A percentile compares a stretch with the other conserved stretches of the same genome.
These are phyloP conservation scores for Gandaritis pyraliata DNA, from an alignment of 2,888 invertebrate species.

Conservation along the genomic window DNA sequence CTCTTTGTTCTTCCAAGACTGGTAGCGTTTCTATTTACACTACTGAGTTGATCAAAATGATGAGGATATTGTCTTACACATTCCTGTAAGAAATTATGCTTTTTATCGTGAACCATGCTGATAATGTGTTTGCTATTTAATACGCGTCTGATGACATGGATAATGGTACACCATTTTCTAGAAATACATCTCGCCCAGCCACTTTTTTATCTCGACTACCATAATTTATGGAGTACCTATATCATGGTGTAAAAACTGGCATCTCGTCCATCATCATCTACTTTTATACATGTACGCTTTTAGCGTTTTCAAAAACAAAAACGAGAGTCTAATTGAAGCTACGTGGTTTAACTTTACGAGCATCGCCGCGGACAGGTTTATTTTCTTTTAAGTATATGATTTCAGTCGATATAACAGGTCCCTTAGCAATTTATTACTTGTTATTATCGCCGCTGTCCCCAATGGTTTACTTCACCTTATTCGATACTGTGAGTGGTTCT, in stretches of 20 bases:
- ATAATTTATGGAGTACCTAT: background rate
- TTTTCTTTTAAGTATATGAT: constrained; percentile 7
- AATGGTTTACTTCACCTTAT: constrained; percentile 16
- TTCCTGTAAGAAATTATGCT: background rate
- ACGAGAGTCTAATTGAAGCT: constrained; percentile 8
- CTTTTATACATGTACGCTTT: background rate
- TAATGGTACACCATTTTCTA: background rate
- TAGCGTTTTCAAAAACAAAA: constrained; percentile 17
- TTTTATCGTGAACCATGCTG: background rate
- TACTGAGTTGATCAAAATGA: background rate
- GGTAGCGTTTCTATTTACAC: background rate
- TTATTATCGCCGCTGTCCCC: constrained; percentile 17
- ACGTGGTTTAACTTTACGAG: constrained; percentile 14
- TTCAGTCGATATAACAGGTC: constrained; percentile 5
- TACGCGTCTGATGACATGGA: background rate
- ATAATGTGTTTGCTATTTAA: background rate
- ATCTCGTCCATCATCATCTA: background rate
- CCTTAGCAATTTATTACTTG: constrained; percentile 14
- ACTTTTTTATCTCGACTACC: background rate
- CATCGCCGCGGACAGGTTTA: constrained; percentile 17
- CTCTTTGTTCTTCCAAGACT: constrained; percentile 1
- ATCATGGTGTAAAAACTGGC: background rate
- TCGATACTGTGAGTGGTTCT: constrained; percentile 13
- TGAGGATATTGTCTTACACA: background rate
- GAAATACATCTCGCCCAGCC: background rate